These are phyloP conservation scores for Plutella xylostella DNA, from an alignment of 2,888 invertebrate species.

Conservation along the genomic window DNA sequence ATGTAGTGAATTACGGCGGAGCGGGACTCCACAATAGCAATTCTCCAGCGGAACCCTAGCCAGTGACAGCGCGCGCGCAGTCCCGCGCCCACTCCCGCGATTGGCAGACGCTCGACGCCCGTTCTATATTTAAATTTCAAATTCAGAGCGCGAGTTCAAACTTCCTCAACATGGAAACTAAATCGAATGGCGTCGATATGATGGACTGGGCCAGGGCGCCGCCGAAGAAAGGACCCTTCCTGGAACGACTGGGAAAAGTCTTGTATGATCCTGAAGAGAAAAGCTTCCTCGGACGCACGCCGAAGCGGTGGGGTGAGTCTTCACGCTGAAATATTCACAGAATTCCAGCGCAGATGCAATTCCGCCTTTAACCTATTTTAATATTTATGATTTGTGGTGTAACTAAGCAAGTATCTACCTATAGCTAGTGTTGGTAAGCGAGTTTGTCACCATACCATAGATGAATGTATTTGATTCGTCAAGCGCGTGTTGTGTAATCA, in stretches of 20 bases:
- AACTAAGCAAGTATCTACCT: too few species aligned
- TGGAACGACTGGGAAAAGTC: slow-evolving; percentile 31
- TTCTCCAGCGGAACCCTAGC: too few species aligned
- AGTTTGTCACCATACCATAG: too few species aligned
- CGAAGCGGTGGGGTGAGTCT: slow-evolving; percentile 57
- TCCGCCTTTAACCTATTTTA: too few species aligned
- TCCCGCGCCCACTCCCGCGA: background rate
- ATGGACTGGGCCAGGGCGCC: slow-evolving; percentile 50
- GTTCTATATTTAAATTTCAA: slow-evolving; percentile 4
- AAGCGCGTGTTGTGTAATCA: too few species aligned
- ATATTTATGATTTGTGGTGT: too few species aligned
- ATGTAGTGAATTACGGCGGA: too few species aligned
- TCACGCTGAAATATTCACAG: too few species aligned
- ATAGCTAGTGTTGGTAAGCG: too few species aligned
- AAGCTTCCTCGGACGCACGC: slow-evolving; percentile 51
- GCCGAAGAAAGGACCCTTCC: slow-evolving; percentile 35
- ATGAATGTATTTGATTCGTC: too few species aligned
- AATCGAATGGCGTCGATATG: slow-evolving; percentile 42
- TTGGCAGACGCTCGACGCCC: slow-evolving; percentile 4
- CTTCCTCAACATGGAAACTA: slow-evolving; percentile 30
- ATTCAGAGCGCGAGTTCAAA: background rate
- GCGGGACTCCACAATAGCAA: too few species aligned
- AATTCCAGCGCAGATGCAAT: too few species aligned
- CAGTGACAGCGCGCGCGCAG: slow-evolving; percentile 3
- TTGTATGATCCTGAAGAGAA: slow-evolving; percentile 51